phyloP scores from a whole-genome alignment of 2,113 vertebrate species.

The Odobenus rosmarus region DNA sequence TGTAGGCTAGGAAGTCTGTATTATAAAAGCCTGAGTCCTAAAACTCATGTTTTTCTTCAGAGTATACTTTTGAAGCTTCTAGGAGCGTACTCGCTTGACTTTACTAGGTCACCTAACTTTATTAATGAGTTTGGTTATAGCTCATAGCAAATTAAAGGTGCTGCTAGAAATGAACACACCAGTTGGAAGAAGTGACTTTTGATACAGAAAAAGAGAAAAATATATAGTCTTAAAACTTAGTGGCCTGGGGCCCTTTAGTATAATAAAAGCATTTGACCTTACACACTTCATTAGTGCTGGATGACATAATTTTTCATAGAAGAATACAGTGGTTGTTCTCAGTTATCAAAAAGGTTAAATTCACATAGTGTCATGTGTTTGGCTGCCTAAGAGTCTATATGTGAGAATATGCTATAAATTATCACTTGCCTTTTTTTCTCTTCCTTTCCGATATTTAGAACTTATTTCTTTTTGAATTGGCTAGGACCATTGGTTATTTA shows the following conservation, averaged over 20 bases:
- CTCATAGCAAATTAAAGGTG: not conserved
- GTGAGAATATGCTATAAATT: not conserved
- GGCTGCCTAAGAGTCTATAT: not conserved
- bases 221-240: not conserved
- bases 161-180: not conserved
- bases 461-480: not conserved
- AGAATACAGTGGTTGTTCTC: not conserved
- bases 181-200: not conserved
- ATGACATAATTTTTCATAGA: not conserved
- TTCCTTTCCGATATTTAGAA: not conserved
- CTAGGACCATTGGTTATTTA: not conserved
- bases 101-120: not conserved
- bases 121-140: not conserved
- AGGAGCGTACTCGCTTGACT: not conserved
- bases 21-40: not conserved
- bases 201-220: not conserved
- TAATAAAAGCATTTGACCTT: not conserved
- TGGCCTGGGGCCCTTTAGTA: not conserved
- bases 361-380: not conserved
- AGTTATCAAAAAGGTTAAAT: slow-evolving; percentile 7
- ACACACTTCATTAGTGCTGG: not conserved
- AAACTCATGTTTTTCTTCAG: not conserved
- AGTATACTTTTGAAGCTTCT: not conserved
- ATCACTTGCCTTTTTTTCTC: not conserved
- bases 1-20: not conserved